These are phyloP conservation scores for Ruditapes philippinarum DNA, from an alignment of 1,140 invertebrate species.

Conservation along the genomic window DNA sequence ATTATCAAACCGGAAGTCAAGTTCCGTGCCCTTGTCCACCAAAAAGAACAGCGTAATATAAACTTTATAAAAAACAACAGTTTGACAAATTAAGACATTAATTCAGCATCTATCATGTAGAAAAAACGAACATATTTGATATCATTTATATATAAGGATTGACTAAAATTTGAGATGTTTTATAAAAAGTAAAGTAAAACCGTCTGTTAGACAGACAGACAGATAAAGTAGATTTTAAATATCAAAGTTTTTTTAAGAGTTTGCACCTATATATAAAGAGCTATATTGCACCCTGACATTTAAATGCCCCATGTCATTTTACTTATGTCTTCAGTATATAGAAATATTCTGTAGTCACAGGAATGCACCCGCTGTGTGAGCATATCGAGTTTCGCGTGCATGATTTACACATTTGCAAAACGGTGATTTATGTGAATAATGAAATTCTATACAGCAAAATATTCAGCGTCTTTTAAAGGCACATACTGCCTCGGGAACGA, in stretches of 20 bases:
- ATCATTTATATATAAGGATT: background rate
- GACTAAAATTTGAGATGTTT: background rate
- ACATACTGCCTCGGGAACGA: too few relatives aligned
- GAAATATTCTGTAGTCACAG: background rate
- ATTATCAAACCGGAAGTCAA: too few relatives aligned
- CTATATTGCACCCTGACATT: background rate
- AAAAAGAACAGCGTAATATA: too few relatives aligned
- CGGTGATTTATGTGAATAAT: background rate
- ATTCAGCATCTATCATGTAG: background rate
- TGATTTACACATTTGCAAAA: background rate
- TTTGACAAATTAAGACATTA: background rate
- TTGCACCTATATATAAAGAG: background rate
- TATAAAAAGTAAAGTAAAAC: background rate
- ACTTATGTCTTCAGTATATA: background rate
- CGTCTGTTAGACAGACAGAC: background rate
- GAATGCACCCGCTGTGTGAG: background rate
- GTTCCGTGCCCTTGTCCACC: too few relatives aligned
- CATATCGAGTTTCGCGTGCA: background rate
- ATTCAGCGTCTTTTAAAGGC: too few relatives aligned
- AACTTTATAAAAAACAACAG: too few relatives aligned
- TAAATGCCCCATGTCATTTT: background rate
- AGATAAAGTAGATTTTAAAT: background rate
- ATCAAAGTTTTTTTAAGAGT: background rate
- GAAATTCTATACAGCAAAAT: constrained; percentile 9
- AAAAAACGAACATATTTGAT: background rate